Base-by-base conservation (phyloP, 2,888 invertebrate genomes). In the Drosophila macrothrix region DNA sequence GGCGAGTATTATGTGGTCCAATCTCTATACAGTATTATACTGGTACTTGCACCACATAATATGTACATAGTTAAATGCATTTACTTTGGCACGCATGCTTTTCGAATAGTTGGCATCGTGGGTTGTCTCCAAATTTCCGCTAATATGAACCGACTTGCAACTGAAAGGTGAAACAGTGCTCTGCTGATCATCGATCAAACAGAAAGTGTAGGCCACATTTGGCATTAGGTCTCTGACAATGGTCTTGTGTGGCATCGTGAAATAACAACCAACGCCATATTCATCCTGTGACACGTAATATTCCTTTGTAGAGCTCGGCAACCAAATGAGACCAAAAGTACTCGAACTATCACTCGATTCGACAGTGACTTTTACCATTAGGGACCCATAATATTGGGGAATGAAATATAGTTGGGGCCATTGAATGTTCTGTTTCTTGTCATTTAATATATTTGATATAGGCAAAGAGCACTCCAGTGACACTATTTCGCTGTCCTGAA, bases 131-230 rank as follows among this genome's bases (percentile, higher is more conserved):
- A 88, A 39, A 39, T 91, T 90, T 3, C 81, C 70, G 2, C 70
- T 55, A 25, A 92, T 52, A 41, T 87, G 78, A 2, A 84, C 66
- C 3, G 92, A 92, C 60, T 91, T 90, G 56, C 92, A 92, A 28
- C 82, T 90, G 67, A 92, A 91, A 1, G 92, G 92, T 0, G 92
- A 90, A 3, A 91, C 79, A 0, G 66, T 71, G 4, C 67, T 39
- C 3, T 84, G 70, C 25, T 83, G 68, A 1, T 79, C 39, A 4
- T 72, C 54, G 0, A 91, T 77, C 56, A 92, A 55, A 54, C 92
- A 92, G 52, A 92, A 92, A 4, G 92, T 92, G 54, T 92, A 92
- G 0, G 92, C 79, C 9, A 76, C 74, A 61, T 90, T 78, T 0
- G 91, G 88, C n/a, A 76, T 25, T 4, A 92, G 67, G 53, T 89